Conservation (phyloP, 1,140 invertebrate genomes). For the Leguminivora glycinivorella region DNA sequence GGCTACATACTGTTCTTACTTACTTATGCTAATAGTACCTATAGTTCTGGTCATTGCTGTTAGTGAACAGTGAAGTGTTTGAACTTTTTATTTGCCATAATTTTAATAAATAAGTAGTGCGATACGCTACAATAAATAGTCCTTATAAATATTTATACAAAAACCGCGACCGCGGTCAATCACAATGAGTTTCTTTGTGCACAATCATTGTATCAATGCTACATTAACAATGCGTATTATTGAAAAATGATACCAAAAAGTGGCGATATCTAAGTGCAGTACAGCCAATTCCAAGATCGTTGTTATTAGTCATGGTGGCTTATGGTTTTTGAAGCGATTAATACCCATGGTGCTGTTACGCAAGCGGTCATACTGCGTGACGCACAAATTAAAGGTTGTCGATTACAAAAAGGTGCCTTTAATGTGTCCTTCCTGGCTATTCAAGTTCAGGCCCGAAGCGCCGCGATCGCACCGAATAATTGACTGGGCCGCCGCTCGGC, state of each 20-base stretch:
- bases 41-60: too few species aligned
- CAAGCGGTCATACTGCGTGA: neutral
- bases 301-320: neutral
- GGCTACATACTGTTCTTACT: too few species aligned
- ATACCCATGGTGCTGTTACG: neutral
- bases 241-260: neutral
- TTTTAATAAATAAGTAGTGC: neutral
- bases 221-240: neutral
- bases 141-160: neutral
- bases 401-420: neutral
- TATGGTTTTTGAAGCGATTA: neutral
- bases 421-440: neutral
- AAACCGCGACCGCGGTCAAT: neutral
- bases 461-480: slow-evolving; percentile 63
- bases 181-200: neutral
- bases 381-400: neutral
- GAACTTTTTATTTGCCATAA: neutral
- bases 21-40: too few species aligned
- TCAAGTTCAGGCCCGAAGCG: neutral
- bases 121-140: neutral
- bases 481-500: slow-evolving; percentile 60
- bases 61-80: neutral
- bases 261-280: neutral
- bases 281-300: neutral
- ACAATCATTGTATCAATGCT: neutral